Evolutionary conservation across 2,113 vertebrate species (phyloP).

Genomic region (Cheilinus undulatus): DNA sequence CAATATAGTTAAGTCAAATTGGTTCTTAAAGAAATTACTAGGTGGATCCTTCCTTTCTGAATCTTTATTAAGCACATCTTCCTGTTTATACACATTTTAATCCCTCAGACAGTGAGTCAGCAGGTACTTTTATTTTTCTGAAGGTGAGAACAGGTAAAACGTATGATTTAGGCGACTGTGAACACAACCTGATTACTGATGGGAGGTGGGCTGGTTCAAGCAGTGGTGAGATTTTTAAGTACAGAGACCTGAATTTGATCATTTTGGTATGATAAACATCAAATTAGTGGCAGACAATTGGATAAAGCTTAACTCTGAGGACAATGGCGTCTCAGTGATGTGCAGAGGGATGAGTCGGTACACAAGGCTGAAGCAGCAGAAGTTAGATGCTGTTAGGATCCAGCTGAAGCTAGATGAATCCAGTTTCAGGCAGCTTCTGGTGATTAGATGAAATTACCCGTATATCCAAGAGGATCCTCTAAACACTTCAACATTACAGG

Average conservation of each 20-base stretch:
- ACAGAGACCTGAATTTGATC: slow-evolving; percentile 21
- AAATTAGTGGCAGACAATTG: slow-evolving; percentile 38
- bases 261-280: slow-evolving; percentile 49
- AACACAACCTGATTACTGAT: slow-evolving; percentile 59
- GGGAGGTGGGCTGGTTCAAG: slow-evolving; percentile 36
- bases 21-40: slow-evolving; percentile 34
- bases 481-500: neutral
- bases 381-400: slow-evolving; percentile 4
- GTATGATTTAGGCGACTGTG: slow-evolving; percentile 70
- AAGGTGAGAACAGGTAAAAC: slow-evolving; percentile 49
- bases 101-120: slow-evolving; percentile 73
- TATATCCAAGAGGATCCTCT: neutral
- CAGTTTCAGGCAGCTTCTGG: neutral
- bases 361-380: neutral
- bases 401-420: neutral
- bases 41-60: slow-evolving; percentile 12
- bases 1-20: slow-evolving; percentile 30
- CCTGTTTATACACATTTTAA: slow-evolving; percentile 52
- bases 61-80: slow-evolving; percentile 43
- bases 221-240: slow-evolving; percentile 34
- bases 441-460: neutral
- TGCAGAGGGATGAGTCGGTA: neutral
- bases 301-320: slow-evolving; percentile 19
- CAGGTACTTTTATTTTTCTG: slow-evolving; percentile 38
- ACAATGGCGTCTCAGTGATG: slow-evolving; percentile 13